Conservation (phyloP, 2,888 invertebrate genomes). For the Terebella lapidaria region DNA sequence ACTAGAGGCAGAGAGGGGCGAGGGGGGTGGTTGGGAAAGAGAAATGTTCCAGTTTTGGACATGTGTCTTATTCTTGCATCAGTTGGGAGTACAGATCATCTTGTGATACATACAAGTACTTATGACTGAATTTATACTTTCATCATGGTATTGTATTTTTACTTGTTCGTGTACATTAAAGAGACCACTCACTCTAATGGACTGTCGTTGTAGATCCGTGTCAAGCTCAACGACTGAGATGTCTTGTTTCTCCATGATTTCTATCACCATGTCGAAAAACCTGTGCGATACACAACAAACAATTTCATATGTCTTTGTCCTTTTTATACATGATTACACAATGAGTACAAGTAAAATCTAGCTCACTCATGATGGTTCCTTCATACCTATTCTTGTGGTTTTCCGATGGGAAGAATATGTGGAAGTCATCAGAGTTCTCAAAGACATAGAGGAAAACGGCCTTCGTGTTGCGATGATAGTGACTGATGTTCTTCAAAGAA, state of each 20-base stretch:
- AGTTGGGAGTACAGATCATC: background rate
- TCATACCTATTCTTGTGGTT: slow-evolving; percentile 64
- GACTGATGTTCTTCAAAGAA: slow-evolving; percentile 82
- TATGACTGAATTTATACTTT: too few relatives aligned
- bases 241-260: slow-evolving; percentile 84
- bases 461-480: slow-evolving; percentile 92
- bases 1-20: slow-evolving; percentile 50
- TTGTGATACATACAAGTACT: too few relatives aligned
- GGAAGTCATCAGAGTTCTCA: slow-evolving; percentile 92
- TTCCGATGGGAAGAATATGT: slow-evolving; percentile 92
- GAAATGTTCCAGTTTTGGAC: background rate
- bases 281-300: too few relatives aligned
- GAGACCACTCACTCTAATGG: slow-evolving; percentile 22
- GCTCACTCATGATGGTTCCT: too few relatives aligned
- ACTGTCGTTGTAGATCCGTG: slow-evolving; percentile 15
- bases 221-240: slow-evolving; percentile 45
- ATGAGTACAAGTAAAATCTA: too few relatives aligned
- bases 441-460: slow-evolving; percentile 95
- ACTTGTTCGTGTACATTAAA: too few relatives aligned
- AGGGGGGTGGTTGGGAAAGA: too few relatives aligned
- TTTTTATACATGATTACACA: too few relatives aligned
- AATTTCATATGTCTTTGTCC: too few relatives aligned
- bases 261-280: slow-evolving; percentile 77
- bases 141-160: too few relatives aligned
- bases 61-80: too few relatives aligned